Conservation (phyloP, 2,888 invertebrate species). For the Epinotia demarniana region DNA sequence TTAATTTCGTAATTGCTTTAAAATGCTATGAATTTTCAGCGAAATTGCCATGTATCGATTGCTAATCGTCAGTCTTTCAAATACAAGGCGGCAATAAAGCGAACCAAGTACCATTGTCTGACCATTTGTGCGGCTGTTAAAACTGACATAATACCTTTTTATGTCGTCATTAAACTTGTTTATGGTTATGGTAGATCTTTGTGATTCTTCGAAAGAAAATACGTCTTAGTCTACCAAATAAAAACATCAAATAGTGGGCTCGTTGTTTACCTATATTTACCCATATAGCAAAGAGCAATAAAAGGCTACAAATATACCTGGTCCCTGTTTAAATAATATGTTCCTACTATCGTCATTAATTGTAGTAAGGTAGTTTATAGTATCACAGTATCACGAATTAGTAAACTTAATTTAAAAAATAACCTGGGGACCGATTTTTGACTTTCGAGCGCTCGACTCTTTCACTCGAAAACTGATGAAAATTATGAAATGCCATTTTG, state of each 20-base stretch:
- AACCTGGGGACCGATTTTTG: no score
- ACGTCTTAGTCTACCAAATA: slow-evolving; percentile 4
- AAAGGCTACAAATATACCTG: no score
- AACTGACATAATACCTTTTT: slow-evolving; percentile 43
- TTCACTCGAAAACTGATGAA: no score
- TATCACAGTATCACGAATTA: no score
- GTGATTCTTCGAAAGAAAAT: slow-evolving; percentile 28
- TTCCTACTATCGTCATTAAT: no score
- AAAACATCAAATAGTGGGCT: not conserved
- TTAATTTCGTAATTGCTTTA: not conserved
- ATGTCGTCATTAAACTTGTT: slow-evolving; percentile 44
- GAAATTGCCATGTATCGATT: slow-evolving; percentile 31
- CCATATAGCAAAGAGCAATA: not conserved
- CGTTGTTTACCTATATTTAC: not conserved
- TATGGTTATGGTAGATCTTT: slow-evolving; percentile 39
- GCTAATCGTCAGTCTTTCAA: slow-evolving; percentile 32
- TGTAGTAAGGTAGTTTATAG: no score
- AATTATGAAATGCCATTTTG: no score
- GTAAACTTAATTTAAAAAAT: no score
- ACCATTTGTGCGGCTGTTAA: slow-evolving; percentile 38
- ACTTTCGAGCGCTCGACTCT: no score
- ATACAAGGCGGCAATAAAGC: slow-evolving; percentile 40
- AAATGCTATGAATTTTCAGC: not conserved
- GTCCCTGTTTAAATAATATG: no score
- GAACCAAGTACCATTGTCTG: slow-evolving; percentile 38